phyloP scores from a whole-genome alignment of 2,797 vertebrate genomes.

The Crax fasciolata region DNA sequence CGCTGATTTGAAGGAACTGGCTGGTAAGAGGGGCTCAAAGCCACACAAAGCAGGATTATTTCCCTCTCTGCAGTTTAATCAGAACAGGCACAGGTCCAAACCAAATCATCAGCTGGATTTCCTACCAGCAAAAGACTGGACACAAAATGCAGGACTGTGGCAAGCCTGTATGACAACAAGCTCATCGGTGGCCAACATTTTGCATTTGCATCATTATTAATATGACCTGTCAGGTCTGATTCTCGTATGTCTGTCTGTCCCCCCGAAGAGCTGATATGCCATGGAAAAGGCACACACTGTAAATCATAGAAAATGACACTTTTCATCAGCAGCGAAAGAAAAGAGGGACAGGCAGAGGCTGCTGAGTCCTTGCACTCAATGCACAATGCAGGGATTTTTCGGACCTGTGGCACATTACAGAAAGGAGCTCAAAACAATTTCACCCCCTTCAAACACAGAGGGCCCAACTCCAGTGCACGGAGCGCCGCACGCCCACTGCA shows the following conservation, averaged over 20 bases:
- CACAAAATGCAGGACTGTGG: neutral
- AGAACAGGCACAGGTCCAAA: constrained; percentile 52
- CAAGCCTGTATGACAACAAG: constrained; percentile 66
- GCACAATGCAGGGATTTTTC: neutral
- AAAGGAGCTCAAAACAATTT: constrained; percentile 29
- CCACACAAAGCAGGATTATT: constrained; percentile 43
- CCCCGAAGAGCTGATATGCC: constrained; percentile 49
- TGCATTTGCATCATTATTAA: constrained; percentile 72
- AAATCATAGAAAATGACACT: constrained; percentile 70
- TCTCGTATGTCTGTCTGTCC: constrained; percentile 44
- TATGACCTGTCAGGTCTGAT: constrained; percentile 71
- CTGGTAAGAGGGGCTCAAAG: neutral
- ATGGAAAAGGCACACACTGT: constrained; percentile 47
- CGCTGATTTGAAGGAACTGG: neutral
- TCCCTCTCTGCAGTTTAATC: constrained; percentile 35
- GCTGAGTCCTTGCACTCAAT: neutral
- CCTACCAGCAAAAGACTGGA: constrained; percentile 18
- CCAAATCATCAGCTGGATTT: constrained; percentile 48
- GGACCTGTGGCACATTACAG: constrained; percentile 3
- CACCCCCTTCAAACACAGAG: constrained; percentile 8
- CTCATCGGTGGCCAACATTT: constrained; percentile 62
- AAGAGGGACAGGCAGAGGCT: neutral
- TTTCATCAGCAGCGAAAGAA: constrained; percentile 51
- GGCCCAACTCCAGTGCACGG: constrained; percentile 34
- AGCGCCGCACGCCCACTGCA: neutral